Base-by-base conservation (phyloP, 2,797 vertebrate genomes). In the Thripadectes ignobilis region DNA sequence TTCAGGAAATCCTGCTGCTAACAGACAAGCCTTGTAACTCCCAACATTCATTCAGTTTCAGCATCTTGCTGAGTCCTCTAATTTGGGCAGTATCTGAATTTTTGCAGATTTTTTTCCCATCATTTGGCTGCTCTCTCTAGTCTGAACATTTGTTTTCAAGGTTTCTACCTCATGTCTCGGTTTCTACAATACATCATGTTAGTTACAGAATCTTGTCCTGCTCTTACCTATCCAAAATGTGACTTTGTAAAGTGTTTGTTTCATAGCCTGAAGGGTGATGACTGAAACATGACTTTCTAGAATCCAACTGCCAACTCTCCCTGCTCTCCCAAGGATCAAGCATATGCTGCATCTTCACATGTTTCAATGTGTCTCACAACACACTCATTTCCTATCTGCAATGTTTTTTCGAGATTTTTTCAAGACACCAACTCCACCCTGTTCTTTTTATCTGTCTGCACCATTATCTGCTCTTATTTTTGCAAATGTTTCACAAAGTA, bases 171-270 rank as follows among this genome's bases (percentile, higher is more conserved):
- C 13, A 7, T 12, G 12, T 61, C 65, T 76, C 63, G 48, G 16
- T 51, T 7, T 3, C 36, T 72, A 36, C 58, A 78, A 12, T 7
- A 13, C 2, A 2, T 7, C 0, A 0, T 69, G 21, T 49, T 72
- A 59, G 6, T 67, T 57, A 59, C n/a, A 65, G 59, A 68, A 69
- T 21, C 23, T 17, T 36, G 9, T n/a, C 49, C 62, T 71, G 32
- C 66, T 87, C 48, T 49, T 71, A 19, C 48, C 46, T 45, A 1
- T 41, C 51, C 80, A 78, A 85, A 75, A 62, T 38, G 16, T 3
- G 7, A 18, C 59, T 71, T 49, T 38, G 19, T 55, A 41, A 62
- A 45, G 55, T 63, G 49, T 61, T 73, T 34, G 43, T 38, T 89
- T 94, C 54, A 48, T 15, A 58, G 45, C 58, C 55, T 6, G 2